Conservation (phyloP, 2,797 vertebrate genomes). For the Rousettus madagascariensis region DNA sequence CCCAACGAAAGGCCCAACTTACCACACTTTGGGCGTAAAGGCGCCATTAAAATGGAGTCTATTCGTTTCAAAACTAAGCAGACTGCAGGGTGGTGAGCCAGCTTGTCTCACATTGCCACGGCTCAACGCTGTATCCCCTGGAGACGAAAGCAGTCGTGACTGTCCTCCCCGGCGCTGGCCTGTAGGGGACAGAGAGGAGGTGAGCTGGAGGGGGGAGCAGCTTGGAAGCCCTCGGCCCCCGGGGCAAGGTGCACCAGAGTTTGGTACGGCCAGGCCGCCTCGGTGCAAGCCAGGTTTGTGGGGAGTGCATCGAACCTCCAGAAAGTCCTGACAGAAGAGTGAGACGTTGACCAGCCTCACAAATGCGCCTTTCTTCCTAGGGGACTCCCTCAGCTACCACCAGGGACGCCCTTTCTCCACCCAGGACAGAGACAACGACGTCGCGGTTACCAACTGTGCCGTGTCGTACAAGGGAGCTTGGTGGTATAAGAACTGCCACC, state of each 20-base stretch:
- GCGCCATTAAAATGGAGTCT: neutral
- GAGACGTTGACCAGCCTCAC: neutral
- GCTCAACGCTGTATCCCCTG: neutral
- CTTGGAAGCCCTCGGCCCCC: too few species aligned
- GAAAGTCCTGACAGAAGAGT: neutral
- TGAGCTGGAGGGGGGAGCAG: neutral
- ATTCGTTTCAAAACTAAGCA: constrained; percentile 26
- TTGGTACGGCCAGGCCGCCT: neutral
- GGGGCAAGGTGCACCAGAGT: neutral
- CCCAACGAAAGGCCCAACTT: neutral
- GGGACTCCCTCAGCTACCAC: constrained; percentile 98
- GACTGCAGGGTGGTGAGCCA: neutral
- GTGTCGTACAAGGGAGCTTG: constrained; percentile 99
- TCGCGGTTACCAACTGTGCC: constrained; percentile 98
- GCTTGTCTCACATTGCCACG: rapidly evolving
- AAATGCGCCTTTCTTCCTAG: constrained; percentile 80
- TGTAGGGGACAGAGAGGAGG: neutral
- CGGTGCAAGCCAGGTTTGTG: neutral
- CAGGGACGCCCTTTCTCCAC: constrained; percentile 98
- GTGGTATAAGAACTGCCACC: constrained; percentile 99
- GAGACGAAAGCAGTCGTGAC: neutral
- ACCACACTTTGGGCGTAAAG: constrained; percentile 21
- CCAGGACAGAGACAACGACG: constrained; percentile 97
- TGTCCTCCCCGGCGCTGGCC: neutral
- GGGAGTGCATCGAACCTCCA: neutral